Base-by-base conservation (phyloP, 2,113 vertebrate species). In the Campylomormyrus tamandua region DNA sequence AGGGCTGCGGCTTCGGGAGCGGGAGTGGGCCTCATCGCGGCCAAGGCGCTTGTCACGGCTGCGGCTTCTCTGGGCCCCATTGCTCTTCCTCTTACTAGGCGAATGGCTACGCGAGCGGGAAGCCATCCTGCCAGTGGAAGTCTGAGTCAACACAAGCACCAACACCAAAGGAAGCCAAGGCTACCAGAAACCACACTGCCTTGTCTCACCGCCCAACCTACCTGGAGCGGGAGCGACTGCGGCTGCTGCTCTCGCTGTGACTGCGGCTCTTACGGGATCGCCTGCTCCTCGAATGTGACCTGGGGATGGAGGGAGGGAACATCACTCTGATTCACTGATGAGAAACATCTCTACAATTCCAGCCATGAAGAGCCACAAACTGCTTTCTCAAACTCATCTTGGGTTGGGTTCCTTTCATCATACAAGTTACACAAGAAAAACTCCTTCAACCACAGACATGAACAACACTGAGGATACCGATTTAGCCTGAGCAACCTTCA, bases 201-300 rank as follows among this genome's bases (percentile, higher is more conserved):
- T 35, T 1, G 70, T 39, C 27, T 56, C 58, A 48, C n/a, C 4
- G 5, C 56, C 21, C 21, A 62, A 35, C 95, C 93, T 92, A 98
- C 98, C 98, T 97, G 94, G 97, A 98, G 91, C 95, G 96, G 89
- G 96, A 98, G 89, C 95, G 97, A 87, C 97, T 97, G 89, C 96
- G 97, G 52, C 97, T 97, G 94, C 97, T 99, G 92, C 97, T 98
- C 87, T 96, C 96, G 49, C 97, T 98, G 91, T 94, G 97, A 94
- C 97, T 98, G 93, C 97, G 96, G 94, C 98, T 98, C 95, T 98
- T 99, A 17, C 96, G 97, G 50, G 98, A 98, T 87, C 97, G 96
- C 92, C 98, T 96, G 95, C 98, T 98, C 92, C 97, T 96, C 93
- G 98, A 99, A 91, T 96, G 97, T 93, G 98, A 99, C 94, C 98